Evolutionary conservation across 2,888 invertebrate species (phyloP).

Genomic region (Polymixis flavicincta): DNA sequence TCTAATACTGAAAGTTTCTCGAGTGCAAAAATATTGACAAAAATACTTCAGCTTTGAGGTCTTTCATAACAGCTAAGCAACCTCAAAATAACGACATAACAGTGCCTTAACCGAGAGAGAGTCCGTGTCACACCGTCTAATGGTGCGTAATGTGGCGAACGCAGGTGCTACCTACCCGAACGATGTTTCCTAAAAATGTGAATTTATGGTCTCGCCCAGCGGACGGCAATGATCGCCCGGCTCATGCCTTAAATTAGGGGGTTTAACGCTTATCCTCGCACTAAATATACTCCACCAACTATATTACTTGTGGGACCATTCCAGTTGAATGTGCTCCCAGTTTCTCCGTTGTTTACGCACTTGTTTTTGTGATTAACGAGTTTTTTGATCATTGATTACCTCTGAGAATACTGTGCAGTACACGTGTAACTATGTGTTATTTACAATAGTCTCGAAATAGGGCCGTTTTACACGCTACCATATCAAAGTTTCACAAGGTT

Average conservation of each 20-base stretch:
- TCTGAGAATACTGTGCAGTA: constrained; percentile 49
- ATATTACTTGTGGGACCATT: constrained; percentile 81
- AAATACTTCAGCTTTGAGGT: neutral
- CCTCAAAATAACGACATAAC: constrained; percentile 52
- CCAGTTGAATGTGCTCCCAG: constrained; percentile 72
- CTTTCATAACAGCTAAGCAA: constrained; percentile 35
- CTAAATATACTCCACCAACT: constrained; percentile 86
- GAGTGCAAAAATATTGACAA: neutral
- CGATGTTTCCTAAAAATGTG: constrained; percentile 87
- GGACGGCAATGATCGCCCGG: constrained; percentile 88
- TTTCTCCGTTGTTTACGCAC: constrained; percentile 78
- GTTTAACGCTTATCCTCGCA: constrained; percentile 87
- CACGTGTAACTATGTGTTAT: constrained; percentile 48
- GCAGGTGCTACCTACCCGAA: constrained; percentile 81
- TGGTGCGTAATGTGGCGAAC: constrained; percentile 81
- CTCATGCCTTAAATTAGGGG: constrained; percentile 89
- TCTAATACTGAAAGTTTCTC: constrained; percentile 2
- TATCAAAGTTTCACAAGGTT: constrained; percentile 73
- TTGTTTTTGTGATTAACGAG: constrained; percentile 75
- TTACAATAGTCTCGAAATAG: constrained; percentile 36
- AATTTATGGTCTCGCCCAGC: constrained; percentile 86
- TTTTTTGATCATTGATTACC: constrained; percentile 61
- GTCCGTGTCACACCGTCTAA: constrained; percentile 77
- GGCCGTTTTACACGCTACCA: constrained; percentile 34
- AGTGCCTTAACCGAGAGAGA: constrained; percentile 71